These are phyloP conservation scores for Bovichtus diacanthus DNA, from an alignment of 2,797 vertebrate genomes.

Conservation along the genomic window DNA sequence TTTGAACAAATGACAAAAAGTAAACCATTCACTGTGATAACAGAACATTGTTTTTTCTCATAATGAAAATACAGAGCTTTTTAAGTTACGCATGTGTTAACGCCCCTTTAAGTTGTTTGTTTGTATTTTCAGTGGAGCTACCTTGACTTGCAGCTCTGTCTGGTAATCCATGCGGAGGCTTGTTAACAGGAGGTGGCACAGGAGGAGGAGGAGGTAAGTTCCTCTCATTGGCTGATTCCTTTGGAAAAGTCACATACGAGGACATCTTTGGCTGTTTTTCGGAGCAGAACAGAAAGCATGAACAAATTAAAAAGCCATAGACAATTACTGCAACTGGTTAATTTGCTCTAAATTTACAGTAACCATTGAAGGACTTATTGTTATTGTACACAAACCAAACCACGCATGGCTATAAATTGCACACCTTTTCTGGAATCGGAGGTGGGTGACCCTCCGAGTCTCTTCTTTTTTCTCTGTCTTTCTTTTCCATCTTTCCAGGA, in stretches of 20 bases:
- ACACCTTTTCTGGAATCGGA: slow-evolving; percentile 85
- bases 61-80: neutral
- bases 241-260: slow-evolving; percentile 77
- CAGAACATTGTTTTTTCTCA: no score
- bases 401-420: neutral
- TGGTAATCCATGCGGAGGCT: slow-evolving; percentile 70
- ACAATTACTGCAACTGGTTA: neutral
- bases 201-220: slow-evolving; percentile 79
- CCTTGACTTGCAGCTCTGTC: slow-evolving; percentile 85
- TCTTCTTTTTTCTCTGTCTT: slow-evolving; percentile 73
- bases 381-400: neutral
- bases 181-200: slow-evolving; percentile 74
- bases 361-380: neutral
- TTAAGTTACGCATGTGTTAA: neutral
- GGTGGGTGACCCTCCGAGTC: slow-evolving; percentile 81
- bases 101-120: neutral
- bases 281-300: slow-evolving; percentile 13
- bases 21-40: no score
- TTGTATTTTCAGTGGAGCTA: slow-evolving; percentile 41
- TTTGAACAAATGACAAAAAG: neutral
- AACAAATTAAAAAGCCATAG: slow-evolving; percentile 17
- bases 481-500: slow-evolving; percentile 69
- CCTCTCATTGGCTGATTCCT: slow-evolving; percentile 77
- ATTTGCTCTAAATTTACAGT: slow-evolving; percentile 4
- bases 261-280: slow-evolving; percentile 80